phyloP scores from a whole-genome alignment of 2,888 invertebrate species.

The Lacanobia oleracea region DNA sequence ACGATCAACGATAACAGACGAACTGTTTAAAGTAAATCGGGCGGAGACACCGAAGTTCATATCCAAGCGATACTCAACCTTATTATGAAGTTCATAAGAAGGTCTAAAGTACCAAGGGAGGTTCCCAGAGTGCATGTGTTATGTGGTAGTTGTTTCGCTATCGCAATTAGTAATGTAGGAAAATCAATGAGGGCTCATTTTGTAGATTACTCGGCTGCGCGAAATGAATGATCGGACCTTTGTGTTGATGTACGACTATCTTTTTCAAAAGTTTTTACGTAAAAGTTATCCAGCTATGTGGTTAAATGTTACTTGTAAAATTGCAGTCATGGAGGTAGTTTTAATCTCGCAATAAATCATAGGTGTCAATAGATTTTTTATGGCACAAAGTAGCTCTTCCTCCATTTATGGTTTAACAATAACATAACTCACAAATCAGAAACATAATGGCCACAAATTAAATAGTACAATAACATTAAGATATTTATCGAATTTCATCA shows the following conservation, averaged over 20 bases:
- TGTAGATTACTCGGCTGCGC: constrained; percentile 82
- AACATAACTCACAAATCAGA: constrained; percentile 45
- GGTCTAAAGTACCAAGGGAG: constrained; percentile 8
- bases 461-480: constrained; percentile 55
- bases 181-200: constrained; percentile 87
- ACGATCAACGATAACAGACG: constrained; percentile 81
- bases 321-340: constrained; percentile 1
- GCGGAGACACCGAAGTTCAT: constrained; percentile 29
- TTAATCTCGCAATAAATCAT: not conserved
- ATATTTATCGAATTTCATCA: constrained; percentile 59
- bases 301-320: constrained; percentile 30
- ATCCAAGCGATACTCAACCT: constrained; percentile 61
- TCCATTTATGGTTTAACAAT: not conserved
- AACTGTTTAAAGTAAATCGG: constrained; percentile 71
- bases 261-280: constrained; percentile 66
- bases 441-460: constrained; percentile 43
- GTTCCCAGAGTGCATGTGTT: constrained; percentile 30
- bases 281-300: constrained; percentile 19
- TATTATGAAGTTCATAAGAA: constrained; percentile 49
- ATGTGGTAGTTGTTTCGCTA: constrained; percentile 68
- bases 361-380: not conserved
- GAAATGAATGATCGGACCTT: constrained; percentile 82
- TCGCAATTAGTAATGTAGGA: constrained; percentile 86
- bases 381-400: not conserved
- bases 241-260: constrained; percentile 72